Base-by-base conservation (phyloP, 2,113 vertebrate species). In the Trogon surrucura region DNA sequence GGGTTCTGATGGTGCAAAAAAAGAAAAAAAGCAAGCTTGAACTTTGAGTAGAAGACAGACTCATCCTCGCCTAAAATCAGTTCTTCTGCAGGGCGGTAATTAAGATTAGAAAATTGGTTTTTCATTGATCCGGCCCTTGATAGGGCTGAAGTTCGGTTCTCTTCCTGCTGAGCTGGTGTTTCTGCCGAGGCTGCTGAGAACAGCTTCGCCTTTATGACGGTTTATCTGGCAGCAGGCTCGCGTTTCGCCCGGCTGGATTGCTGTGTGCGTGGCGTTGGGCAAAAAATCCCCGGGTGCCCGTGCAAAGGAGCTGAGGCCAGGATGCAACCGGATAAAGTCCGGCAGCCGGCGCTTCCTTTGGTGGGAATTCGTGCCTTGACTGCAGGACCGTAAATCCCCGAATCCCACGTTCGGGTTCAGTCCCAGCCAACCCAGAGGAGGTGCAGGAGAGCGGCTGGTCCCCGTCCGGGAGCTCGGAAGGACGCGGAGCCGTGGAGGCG, bases 41-140 rank as follows among this genome's bases (percentile, higher is more conserved):
- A 20, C n/a, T 75, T 71, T 48, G 51, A 29, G 19, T 6, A 47
- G 53, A 8, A 61, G 44, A 34, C 13, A 23, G 80, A 14, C 64
- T 77, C 47, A 61, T 72, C 70, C 75, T 60, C 41, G 6, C 47
- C 30, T 75, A 50, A 36, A 61, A 27, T 16, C 54, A 13, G 15
- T 11, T 32, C 17, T 32, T 53, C 41, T 6, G 22, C 34, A 1
- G 5, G 21, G n/a, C 2, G 0, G 36, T 29, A 29, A 36, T 41
- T 51, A 21, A 30, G 57, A 34, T 75, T 29, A 57, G 44, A 60
- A 51, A 56, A 41, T 5, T 36, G 34, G 29, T 3, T 88, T 67
- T 67, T 66, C 2, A 13, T 58, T 36, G n/a, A 19, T 88, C 36
- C 41, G n/a, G 32, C 21, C 50, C 54, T 16, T 41, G 58, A 8